Base-by-base conservation (phyloP, 2,888 invertebrate species). In the Portevinia maculata region DNA sequence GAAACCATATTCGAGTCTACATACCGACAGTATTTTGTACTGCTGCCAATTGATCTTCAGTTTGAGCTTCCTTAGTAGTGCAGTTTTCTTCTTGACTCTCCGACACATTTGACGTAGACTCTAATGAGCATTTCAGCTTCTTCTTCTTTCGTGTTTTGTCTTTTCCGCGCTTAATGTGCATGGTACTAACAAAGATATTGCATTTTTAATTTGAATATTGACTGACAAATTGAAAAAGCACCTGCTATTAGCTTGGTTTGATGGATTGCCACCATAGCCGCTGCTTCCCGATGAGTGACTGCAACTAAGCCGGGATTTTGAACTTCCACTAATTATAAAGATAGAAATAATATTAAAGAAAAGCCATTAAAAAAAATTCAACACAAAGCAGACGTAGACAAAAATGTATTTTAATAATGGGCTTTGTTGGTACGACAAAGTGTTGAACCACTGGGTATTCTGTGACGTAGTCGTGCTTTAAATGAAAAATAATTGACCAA, bases 261-360 rank as follows among this genome's bases (percentile, higher is more conserved):
- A 93, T 0, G 92, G 93, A 84, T 94, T 93, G 0, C 95, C 95
- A 46, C 95, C 94, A 92, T 96, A 96, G 1, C 96, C 96, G 89
- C 96, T 96, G 90, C 95, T 96, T 46, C 94, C 94, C 44, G 95
- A 95, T 0, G 94, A 95, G 87, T 95, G 93, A 87, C 96, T 96
- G n/a, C 93, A 94, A 39, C 94, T 94, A 1, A 89, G 93, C n/a
- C 94, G 93, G 1, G 96, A 96, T 87, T 95, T 95, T 5, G 95
- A 95, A 88, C 95, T 95, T 84, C 93, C 94, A 88, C 95, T 95
- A 46, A 34, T 46, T 19, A 46, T 1, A 11, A 1, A 9, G 17
- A 17, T 5, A 4, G 19, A 46, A n/a, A 46, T 3, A 15, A 7
- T 24, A 24, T 24, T 24, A 24, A 5, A 3, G 24, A 24, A 5